A percentile compares a stretch with the other conserved stretches of the same genome.
Evolutionary conservation across 2,113 vertebrate species (phyloP).

Genomic region (Pituophis catenifer): DNA sequence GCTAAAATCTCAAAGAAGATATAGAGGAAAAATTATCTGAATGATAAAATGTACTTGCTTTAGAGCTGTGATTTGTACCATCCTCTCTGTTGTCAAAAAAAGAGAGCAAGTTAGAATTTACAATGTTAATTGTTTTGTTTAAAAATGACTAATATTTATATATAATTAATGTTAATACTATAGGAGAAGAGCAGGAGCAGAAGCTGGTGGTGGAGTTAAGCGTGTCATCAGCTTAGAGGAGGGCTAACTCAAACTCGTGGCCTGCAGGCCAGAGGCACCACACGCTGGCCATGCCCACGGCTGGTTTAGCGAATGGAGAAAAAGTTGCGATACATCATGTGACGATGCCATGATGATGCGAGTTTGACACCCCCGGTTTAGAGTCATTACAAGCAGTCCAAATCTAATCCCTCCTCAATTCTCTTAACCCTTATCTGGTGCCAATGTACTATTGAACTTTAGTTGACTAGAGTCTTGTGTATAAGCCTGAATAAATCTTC

Average conservation of each 20-base stretch:
- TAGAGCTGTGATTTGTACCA: background rate
- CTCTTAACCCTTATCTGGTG: background rate
- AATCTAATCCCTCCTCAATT: background rate
- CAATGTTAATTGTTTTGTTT: background rate
- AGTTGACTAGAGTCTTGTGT: background rate
- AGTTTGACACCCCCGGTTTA: too few species aligned
- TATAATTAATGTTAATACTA: background rate
- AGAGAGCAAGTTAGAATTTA: background rate
- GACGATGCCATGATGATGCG: rapidly evolving
- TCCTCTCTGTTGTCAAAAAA: background rate
- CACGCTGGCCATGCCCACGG: too few species aligned
- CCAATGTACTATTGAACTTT: background rate
- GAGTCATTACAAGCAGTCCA: background rate
- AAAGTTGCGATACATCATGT: too few species aligned
- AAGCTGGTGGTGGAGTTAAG: background rate
- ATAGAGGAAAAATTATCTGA: background rate
- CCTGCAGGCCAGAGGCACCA: too few species aligned
- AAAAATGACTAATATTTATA: background rate
- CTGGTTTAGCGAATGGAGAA: too few species aligned
- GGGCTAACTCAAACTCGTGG: too few species aligned
- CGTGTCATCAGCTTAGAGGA: background rate
- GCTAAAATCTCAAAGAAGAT: background rate
- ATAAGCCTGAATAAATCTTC: background rate
- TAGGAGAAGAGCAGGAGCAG: background rate
- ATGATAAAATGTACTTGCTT: background rate